Conservation (phyloP, 92 coral and sea anemone species). For the Epizoanthus stellaris region DNA sequence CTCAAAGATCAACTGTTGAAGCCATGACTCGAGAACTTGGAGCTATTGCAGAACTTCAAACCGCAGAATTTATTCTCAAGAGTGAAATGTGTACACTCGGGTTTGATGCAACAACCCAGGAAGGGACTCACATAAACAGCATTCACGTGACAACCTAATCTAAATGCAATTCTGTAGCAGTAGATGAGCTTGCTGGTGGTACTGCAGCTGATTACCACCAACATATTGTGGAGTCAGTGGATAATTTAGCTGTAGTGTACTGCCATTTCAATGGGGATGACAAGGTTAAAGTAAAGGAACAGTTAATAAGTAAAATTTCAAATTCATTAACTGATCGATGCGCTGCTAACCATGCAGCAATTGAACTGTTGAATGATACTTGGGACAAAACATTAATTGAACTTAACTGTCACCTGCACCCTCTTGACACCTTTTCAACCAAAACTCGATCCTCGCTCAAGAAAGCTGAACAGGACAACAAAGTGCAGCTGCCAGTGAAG, state of each 20-base stretch:
- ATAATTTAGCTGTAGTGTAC: conserved; percentile 3
- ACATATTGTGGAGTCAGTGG: conserved; percentile 13
- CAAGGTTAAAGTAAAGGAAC: conserved; percentile 9
- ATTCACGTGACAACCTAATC: conserved; percentile 1
- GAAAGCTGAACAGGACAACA: background rate
- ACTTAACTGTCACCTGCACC: conserved; percentile 4
- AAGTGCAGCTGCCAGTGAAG: background rate
- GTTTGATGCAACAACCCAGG: conserved; percentile 11
- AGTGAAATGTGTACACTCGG: conserved; percentile 6
- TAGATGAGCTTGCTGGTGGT: conserved; percentile 16
- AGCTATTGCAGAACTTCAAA: background rate
- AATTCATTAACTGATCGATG: background rate
- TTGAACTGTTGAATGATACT: background rate
- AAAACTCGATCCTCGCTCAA: background rate
- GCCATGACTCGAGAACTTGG: conserved; percentile 14
- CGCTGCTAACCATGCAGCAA: background rate
- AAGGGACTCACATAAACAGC: conserved; percentile 11
- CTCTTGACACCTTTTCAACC: conserved; percentile 1
- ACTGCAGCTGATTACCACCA: conserved; percentile 24
- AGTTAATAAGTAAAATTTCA: background rate
- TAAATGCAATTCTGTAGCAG: conserved; percentile 12
- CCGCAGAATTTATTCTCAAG: conserved; percentile 7
- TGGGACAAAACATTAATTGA: conserved; percentile 1
- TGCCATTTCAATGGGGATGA: conserved; percentile 8
- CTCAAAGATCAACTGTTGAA: conserved; percentile 12